Percentiles rank a stretch among this genome's conserved stretches.
These are phyloP conservation scores for Arrhamphus sclerolepis DNA, from an alignment of 2,797 vertebrate species.

Conservation along the genomic window DNA sequence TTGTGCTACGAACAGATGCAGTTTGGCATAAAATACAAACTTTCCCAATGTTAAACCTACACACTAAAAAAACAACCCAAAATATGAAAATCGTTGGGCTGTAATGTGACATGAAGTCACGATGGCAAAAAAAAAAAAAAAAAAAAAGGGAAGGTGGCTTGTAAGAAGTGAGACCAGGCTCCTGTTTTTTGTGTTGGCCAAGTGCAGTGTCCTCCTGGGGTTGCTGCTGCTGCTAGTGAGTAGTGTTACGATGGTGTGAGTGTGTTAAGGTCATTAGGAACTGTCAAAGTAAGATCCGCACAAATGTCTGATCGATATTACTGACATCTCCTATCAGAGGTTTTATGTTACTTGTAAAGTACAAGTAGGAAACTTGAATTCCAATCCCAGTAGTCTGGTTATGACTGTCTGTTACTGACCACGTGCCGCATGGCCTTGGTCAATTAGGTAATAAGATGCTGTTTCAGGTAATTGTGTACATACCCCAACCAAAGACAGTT, in stretches of 20 bases:
- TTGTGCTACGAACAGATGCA: too few relatives aligned
- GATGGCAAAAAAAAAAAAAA: too few relatives aligned
- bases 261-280: constrained; percentile 1
- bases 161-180: neutral
- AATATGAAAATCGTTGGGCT: too few relatives aligned
- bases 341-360: neutral
- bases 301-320: neutral
- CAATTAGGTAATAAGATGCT: constrained; percentile 48
- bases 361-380: neutral
- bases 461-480: constrained; percentile 45
- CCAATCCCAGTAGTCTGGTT: neutral
- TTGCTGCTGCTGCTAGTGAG: constrained; percentile 1
- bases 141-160: neutral
- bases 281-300: constrained; percentile 6
- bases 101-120: neutral
- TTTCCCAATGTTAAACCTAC: too few relatives aligned
- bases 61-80: too few relatives aligned
- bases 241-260: constrained; percentile 5
- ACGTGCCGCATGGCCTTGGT: constrained; percentile 26
- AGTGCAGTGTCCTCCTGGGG: constrained; percentile 6
- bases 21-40: too few relatives aligned
- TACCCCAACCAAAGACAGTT: constrained; percentile 24
- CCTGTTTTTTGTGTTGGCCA: neutral
- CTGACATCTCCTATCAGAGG: constrained; percentile 1
- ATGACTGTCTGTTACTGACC: constrained; percentile 4